Evolutionary conservation across 2,888 invertebrate genomes (phyloP).

Genomic region (Drosophila leonis): DNA sequence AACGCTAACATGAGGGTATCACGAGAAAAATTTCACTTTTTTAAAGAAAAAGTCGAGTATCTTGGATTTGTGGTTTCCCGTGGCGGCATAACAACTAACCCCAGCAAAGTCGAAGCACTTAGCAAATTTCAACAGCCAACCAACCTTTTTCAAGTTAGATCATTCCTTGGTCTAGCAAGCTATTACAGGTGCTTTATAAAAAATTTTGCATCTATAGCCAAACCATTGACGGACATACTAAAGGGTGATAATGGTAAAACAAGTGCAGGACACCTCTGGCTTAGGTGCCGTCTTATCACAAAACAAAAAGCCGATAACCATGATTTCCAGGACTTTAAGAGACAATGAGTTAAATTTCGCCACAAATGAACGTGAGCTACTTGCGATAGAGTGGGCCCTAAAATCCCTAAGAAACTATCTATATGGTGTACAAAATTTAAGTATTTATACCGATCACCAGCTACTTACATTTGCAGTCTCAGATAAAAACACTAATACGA

Average conservation of each 20-base stretch:
- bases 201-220: too few relatives aligned
- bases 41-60: background rate
- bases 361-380: constrained; percentile 1
- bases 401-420: background rate
- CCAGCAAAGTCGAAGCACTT: background rate
- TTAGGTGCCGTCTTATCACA: background rate
- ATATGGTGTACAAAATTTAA: background rate
- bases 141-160: background rate
- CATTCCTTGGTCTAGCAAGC: too few relatives aligned
- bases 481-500: background rate
- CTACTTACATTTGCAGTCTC: background rate
- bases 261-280: background rate
- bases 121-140: background rate
- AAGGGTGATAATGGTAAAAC: too few relatives aligned
- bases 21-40: background rate
- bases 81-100: background rate
- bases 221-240: too few relatives aligned
- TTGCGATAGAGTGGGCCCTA: background rate
- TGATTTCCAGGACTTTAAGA: background rate
- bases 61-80: background rate
- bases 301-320: background rate
- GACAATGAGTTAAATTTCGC: background rate
- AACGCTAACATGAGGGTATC: background rate
- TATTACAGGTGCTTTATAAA: too few relatives aligned
- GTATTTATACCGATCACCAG: background rate